Base-by-base conservation (phyloP, 2,113 vertebrate species). In the Megaceryle torquata region DNA sequence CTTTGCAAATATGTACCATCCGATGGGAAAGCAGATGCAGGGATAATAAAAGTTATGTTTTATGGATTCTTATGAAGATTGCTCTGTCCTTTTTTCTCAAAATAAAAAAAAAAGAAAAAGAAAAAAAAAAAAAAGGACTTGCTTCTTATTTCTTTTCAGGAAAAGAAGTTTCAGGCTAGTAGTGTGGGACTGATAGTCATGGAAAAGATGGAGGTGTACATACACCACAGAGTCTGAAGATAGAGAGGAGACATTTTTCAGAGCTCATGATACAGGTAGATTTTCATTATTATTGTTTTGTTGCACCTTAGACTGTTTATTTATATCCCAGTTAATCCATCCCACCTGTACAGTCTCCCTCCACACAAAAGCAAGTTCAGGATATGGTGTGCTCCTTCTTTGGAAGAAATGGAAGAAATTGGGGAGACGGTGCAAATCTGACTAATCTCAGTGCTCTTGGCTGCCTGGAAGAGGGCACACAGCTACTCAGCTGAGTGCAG, bases 1-100 rank as follows among this genome's bases (percentile, higher is more conserved):
- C 31, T 93, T 84, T 77, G 54, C 43, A 91, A 95, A 86, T 65
- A 69, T 41, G 37, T 83, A 84, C 83, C 90, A 92, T 83, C 39
- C 17, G 1, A 17, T 91, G 86, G 74, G 64, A 94, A 88, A 93
- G 88, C 89, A 90, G 85, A 82, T 91, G 82, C 79, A 44, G n/a
- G 50, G n/a, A 90, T 82, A 82, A 87, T n/a, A 94, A 74, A 82
- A 92, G 16, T 67, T 46, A 13, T 61, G 67, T 33, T 84, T 96
- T 86, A 76, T 63, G 77, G 60, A 84, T 88, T 91, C 46, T 35
- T 39, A 51, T 1, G 29, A 72, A 82, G 76, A 81, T 35, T 46
- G 29, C 8, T 79, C 50, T 74, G 24, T 85, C 26, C 20, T 57
- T 61, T 68, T 15, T 37, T 33, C 50, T 51, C 50, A 14, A 5